phyloP scores from a whole-genome alignment of 2,113 vertebrate genomes.

The Calyptommatus sinebrachiatus region DNA sequence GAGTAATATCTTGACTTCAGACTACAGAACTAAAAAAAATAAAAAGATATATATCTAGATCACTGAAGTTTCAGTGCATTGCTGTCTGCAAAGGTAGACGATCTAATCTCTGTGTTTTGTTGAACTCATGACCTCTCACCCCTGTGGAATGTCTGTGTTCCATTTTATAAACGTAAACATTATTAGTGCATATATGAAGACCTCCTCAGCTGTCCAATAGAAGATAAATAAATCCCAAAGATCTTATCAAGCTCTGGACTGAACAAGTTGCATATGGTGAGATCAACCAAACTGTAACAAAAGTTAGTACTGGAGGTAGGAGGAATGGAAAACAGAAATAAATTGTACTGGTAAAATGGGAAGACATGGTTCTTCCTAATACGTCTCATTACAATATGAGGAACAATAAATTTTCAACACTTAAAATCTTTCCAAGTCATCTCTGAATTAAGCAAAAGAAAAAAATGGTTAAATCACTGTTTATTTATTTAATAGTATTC shows the following conservation, averaged over 20 bases:
- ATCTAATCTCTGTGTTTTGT: conserved; percentile 74
- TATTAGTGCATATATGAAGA: conserved; percentile 74
- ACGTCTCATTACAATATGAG: conserved; percentile 18
- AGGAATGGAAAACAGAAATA: background rate
- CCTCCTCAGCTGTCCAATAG: conserved; percentile 65
- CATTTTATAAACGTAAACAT: conserved; percentile 78
- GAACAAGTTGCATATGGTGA: conserved; percentile 39
- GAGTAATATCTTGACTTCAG: conserved; percentile 41
- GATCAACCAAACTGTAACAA: conserved; percentile 33
- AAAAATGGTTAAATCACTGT: background rate
- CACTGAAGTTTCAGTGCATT: conserved; percentile 55
- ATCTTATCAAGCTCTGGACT: conserved; percentile 56
- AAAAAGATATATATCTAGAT: conserved; percentile 48
- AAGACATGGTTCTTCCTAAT: background rate
- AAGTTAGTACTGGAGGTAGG: background rate
- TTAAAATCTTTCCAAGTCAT: background rate
- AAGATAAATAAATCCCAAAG: conserved; percentile 74
- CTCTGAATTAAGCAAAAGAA: background rate
- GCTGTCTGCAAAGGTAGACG: conserved; percentile 61
- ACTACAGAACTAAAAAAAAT: conserved; percentile 23
- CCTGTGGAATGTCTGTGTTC: conserved; percentile 70
- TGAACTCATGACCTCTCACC: conserved; percentile 70
- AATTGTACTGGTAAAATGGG: conserved; percentile 13
- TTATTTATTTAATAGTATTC: background rate
- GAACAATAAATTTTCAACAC: background rate